Percentiles rank a stretch among this genome's conserved stretches.
These are phyloP conservation scores for Sarcophaga subvicina DNA, from an alignment of 2,888 invertebrate species.

Conservation along the genomic window DNA sequence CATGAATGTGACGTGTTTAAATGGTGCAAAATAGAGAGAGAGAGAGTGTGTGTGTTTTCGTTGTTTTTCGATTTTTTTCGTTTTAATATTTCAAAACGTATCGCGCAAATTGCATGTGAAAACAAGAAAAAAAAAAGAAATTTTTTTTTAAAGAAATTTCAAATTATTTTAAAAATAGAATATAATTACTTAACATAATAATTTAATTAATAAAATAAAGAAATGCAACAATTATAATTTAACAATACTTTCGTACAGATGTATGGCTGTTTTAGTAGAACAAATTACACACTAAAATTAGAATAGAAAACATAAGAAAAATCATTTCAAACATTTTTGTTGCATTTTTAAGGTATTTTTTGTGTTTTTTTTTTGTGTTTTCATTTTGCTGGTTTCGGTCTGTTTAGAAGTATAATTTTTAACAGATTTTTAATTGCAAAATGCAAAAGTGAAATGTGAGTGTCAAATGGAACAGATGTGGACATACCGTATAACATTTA, in stretches of 20 bases:
- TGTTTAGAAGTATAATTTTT: conserved; percentile 32
- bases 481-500: conserved; percentile 26
- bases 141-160: conserved; percentile 25
- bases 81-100: conserved; percentile 41
- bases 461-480: conserved; percentile 36
- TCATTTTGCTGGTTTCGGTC: not conserved
- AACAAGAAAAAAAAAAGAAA: conserved; percentile 51
- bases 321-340: conserved; percentile 18
- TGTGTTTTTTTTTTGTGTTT: not conserved
- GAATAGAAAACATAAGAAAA: not conserved
- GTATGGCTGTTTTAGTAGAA: conserved; percentile 37
- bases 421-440: conserved; percentile 10
- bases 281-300: conserved; percentile 11
- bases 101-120: conserved; percentile 58
- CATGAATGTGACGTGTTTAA: conserved; percentile 26
- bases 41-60: conserved; percentile 16
- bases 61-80: conserved; percentile 15
- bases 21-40: conserved; percentile 36
- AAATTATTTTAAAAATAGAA: conserved; percentile 47
- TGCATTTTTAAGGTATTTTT: conserved; percentile 38
- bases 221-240: conserved; percentile 1
- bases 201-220: no score
- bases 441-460: conserved; percentile 8
- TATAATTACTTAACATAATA: conserved; percentile 42
- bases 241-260: conserved; percentile 13